phyloP scores from a whole-genome alignment of 2,888 invertebrate species.

The Lycaena phlaeas region DNA sequence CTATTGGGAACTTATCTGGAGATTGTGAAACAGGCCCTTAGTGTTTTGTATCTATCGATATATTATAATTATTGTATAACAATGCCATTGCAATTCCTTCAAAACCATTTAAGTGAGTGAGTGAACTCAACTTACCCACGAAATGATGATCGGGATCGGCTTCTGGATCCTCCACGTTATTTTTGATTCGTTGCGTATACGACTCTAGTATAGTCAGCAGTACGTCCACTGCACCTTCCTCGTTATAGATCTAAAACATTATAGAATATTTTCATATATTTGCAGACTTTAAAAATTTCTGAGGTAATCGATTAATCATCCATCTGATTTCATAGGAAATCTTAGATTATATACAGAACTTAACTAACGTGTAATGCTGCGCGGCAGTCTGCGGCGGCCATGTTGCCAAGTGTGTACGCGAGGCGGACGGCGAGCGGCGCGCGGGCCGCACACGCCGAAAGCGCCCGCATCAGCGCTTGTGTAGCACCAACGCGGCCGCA shows the following conservation, averaged over 20 bases:
- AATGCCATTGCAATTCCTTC: too few species aligned
- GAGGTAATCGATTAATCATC: too few species aligned
- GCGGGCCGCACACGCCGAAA: constrained; percentile 78
- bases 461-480: constrained; percentile 72
- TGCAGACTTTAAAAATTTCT: too few species aligned
- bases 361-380: constrained; percentile 70
- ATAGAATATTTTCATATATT: too few species aligned
- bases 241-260: constrained; percentile 60
- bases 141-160: constrained; percentile 48
- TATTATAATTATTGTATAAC: too few species aligned
- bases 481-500: constrained; percentile 70
- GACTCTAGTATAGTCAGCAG: constrained; percentile 65
- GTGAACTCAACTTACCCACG: constrained; percentile 38
- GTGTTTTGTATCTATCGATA: too few species aligned
- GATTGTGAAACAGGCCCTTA: too few species aligned
- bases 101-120: too few species aligned
- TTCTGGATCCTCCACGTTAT: constrained; percentile 34
- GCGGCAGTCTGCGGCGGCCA: constrained; percentile 83
- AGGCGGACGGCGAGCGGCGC: constrained; percentile 83
- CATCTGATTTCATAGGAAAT: too few species aligned
- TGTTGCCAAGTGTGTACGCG: constrained; percentile 88
- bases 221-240: constrained; percentile 58
- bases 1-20: too few species aligned
- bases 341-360: too few species aligned
- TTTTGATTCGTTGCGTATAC: constrained; percentile 54